phyloP scores from a whole-genome alignment of 2,888 invertebrate species.

The Harpalus rubripes region DNA sequence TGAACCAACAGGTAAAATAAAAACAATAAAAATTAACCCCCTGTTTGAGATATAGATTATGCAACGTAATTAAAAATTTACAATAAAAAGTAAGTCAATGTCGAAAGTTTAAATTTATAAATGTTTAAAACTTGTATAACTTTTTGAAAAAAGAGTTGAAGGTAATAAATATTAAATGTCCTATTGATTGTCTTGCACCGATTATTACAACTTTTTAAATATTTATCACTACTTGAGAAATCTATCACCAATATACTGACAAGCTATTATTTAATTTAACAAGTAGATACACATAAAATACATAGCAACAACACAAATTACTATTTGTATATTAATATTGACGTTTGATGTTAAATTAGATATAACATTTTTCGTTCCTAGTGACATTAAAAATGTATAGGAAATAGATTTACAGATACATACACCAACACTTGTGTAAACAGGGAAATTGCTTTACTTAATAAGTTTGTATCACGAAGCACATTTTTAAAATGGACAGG shows the following conservation, averaged over 20 bases:
- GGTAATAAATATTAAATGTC: constrained; percentile 1
- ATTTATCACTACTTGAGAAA: constrained; percentile 18
- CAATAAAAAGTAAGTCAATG: too few species aligned
- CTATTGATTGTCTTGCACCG: constrained; percentile 39
- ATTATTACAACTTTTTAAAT: constrained; percentile 36
- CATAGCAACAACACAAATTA: constrained; percentile 45
- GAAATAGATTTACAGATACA: constrained; percentile 41
- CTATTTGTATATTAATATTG: constrained; percentile 48
- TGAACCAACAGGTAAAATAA: too few species aligned
- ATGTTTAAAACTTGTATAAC: too few species aligned
- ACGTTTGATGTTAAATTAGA: constrained; percentile 47
- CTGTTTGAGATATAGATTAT: too few species aligned
- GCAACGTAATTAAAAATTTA: too few species aligned
- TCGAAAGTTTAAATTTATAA: too few species aligned
- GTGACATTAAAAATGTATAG: constrained; percentile 37
- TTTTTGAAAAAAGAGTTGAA: not conserved
- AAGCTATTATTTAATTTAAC: constrained; percentile 36
- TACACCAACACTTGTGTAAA: constrained; percentile 44
- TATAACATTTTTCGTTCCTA: constrained; percentile 37
- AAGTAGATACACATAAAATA: constrained; percentile 30
- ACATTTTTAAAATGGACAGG: constrained; percentile 38
- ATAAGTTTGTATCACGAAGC: constrained; percentile 35
- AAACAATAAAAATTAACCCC: too few species aligned
- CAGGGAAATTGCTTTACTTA: constrained; percentile 25
- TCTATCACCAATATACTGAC: constrained; percentile 9